Percentiles rank a stretch among this genome's conserved stretches.
These are phyloP conservation scores for Anneissia japonica DNA, from an alignment of 35 echinoderm and acorn worm species.

Conservation along the genomic window DNA sequence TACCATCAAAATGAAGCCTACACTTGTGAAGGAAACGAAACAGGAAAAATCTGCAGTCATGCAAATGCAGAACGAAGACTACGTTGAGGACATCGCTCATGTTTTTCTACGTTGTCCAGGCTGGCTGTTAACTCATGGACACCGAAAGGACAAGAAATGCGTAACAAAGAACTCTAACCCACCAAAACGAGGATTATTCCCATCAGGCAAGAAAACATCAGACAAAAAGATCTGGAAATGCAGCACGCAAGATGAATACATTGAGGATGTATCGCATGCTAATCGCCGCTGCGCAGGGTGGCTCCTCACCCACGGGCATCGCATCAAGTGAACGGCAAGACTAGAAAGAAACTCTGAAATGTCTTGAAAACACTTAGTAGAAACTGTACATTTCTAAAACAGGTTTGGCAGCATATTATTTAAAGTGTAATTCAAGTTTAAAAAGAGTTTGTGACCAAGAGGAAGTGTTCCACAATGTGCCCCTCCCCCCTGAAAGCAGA, in stretches of 20 bases:
- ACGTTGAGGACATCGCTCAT: not conserved
- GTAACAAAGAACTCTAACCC: not conserved
- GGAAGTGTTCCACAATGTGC: no score
- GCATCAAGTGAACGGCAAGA: not conserved
- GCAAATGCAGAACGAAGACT: no score
- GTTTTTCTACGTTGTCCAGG: not conserved
- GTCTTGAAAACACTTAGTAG: not conserved
- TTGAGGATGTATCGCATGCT: not conserved
- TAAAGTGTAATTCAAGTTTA: not conserved
- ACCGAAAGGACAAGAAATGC: not conserved
- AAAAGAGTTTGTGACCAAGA: not conserved
- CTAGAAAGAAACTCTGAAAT: not conserved
- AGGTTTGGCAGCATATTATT: not conserved
- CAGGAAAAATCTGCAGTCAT: not conserved
- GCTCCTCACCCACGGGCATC: not conserved
- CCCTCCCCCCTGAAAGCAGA: no score
- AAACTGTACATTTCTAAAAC: not conserved
- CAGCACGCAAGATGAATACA: not conserved
- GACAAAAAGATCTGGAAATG: not conserved
- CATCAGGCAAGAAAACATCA: not conserved
- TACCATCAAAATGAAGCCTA: not conserved
- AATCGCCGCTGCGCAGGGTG: not conserved
- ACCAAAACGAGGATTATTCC: not conserved
- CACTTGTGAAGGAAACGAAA: not conserved
- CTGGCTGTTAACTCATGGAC: not conserved